These are phyloP conservation scores for Hypena proboscidalis DNA, from an alignment of 2,888 invertebrate genomes.

Conservation along the genomic window DNA sequence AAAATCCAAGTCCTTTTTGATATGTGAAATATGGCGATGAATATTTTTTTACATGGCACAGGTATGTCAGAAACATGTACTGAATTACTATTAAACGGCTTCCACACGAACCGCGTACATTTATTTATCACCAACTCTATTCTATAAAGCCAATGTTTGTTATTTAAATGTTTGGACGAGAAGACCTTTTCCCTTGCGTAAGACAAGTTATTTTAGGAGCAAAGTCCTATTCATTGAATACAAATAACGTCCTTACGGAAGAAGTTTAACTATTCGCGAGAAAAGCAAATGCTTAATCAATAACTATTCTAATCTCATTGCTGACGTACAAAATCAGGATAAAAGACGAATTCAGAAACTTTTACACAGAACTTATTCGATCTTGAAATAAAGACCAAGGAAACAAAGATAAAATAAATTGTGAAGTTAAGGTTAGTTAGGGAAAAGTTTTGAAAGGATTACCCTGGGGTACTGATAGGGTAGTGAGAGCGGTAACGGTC, in stretches of 20 bases:
- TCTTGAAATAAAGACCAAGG: conserved; percentile 29
- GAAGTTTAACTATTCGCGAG: neutral
- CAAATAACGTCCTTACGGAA: neutral
- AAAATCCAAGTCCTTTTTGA: too few relatives aligned
- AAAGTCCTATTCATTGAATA: too few relatives aligned
- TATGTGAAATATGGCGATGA: too few relatives aligned
- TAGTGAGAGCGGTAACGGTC: conserved; percentile 21
- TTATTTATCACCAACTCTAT: too few relatives aligned
- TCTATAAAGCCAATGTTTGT: too few relatives aligned
- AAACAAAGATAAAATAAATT: conserved; percentile 48
- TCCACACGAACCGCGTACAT: too few relatives aligned
- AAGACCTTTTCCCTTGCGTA: too few relatives aligned
- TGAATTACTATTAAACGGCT: too few relatives aligned
- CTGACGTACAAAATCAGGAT: conserved; percentile 20
- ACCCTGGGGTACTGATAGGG: conserved; percentile 22
- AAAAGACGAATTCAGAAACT: conserved; percentile 43
- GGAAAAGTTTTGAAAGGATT: conserved; percentile 42
- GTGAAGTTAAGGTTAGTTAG: conserved; percentile 40
- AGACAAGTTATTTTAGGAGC: too few relatives aligned
- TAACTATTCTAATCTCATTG: conserved; percentile 29
- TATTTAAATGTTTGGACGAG: too few relatives aligned
- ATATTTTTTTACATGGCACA: too few relatives aligned
- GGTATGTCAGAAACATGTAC: too few relatives aligned
- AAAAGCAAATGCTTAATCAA: conserved; percentile 16
- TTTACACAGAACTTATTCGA: conserved; percentile 41